Percentiles rank a stretch among this genome's conserved stretches.
phyloP scores from a whole-genome alignment of 2,797 vertebrate genomes.

The Poecilia wingei region DNA sequence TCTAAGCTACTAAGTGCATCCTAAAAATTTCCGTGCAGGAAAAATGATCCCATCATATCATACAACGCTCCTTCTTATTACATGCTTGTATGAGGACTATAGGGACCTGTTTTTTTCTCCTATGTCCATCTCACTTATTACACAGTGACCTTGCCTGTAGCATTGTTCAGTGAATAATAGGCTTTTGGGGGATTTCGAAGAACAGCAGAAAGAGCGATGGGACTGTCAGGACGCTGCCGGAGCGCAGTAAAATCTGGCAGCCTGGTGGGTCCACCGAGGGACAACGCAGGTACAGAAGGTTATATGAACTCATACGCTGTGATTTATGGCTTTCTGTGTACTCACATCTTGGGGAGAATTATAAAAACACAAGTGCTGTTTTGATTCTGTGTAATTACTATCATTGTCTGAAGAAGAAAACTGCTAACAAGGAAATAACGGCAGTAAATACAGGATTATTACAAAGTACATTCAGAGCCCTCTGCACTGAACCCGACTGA shows the following conservation, averaged over 20 bases:
- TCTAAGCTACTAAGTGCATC: no score
- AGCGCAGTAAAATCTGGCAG: slow-evolving; percentile 13
- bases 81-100: slow-evolving; percentile 16
- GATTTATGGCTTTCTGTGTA: slow-evolving; percentile 13
- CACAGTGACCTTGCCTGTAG: slow-evolving; percentile 52
- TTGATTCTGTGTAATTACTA: background rate
- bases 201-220: slow-evolving; percentile 52
- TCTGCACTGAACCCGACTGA: no score
- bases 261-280: background rate
- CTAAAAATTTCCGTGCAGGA: background rate
- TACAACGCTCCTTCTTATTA: background rate
- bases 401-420: background rate
- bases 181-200: slow-evolving; percentile 41
- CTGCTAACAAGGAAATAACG: background rate
- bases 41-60: background rate
- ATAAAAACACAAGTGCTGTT: background rate
- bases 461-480: no score
- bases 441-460: background rate
- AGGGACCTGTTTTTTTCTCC: slow-evolving; percentile 12
- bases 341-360: background rate
- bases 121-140: slow-evolving; percentile 41
- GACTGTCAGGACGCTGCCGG: slow-evolving; percentile 32
- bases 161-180: slow-evolving; percentile 49
- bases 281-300: background rate
- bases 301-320: slow-evolving; percentile 3